Evolutionary conservation across 2,797 vertebrate genomes (phyloP), one percentile per base, ranked within the genome.

Genomic region (Aldrovandia affinis): DNA sequence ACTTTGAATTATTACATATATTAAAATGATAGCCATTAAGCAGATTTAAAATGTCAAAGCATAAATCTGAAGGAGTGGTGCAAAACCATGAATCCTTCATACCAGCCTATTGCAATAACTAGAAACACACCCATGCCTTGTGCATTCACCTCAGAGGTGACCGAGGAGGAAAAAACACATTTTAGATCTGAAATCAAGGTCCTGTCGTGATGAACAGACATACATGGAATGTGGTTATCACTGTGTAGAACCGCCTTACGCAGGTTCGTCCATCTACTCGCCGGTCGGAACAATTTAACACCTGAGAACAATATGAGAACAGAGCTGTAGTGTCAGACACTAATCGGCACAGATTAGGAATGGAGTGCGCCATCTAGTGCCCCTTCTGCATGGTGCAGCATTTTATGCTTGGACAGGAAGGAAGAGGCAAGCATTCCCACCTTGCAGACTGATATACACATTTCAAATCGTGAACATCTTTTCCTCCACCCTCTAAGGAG

Each of bases 341-440:
- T 30, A 25, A 68, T 42, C 33, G 10, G 36, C 33, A n/a, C 8
- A 7, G 36, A 73, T 39, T 73, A 39, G 14, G 1, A 20, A 39
- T 73, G 0, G 44, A 33, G 83, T 80, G 85, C 89, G 0, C 92
- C 91, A 89, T 78, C 93, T 93, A 85, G 87, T 93, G 93, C n/a
- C n/a, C n/a, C n/a, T n/a, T n/a, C n/a, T n/a, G 89, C 36, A 0
- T 0, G 20, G 87, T 8, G 28, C 30, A 36, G 85, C 0, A 63
- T 1, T 36, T 14, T 59, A 25, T 33, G 14, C 0, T 30, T 10
- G 3, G 78, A 52, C 47, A 79, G 10, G 15, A 50, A 52, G 47
- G 1, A 79, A 28, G 47, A 10, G 0, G 44, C 52, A 2, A 3
- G 10, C 55, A 57, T 52, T 52, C 47, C 47, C 47, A 50, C 47